These are phyloP conservation scores for Indicator indicator DNA, from an alignment of 2,113 vertebrate genomes.

Conservation along the genomic window DNA sequence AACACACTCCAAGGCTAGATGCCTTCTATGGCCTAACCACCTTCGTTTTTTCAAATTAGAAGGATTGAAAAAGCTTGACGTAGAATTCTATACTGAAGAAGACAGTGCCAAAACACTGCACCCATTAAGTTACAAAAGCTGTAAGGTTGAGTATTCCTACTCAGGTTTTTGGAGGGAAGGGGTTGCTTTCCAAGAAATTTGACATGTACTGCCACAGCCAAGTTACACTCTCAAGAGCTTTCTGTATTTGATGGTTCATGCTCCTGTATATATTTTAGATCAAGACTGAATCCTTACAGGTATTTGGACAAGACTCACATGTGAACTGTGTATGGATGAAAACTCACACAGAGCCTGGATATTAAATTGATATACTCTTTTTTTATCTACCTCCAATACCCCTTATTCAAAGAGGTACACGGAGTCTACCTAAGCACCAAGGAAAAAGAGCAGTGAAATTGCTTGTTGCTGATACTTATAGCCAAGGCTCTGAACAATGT, in stretches of 20 bases:
- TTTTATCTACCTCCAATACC: not conserved
- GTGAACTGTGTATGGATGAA: not conserved
- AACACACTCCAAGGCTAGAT: not conserved
- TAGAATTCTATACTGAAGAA: not conserved
- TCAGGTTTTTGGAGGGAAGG: not conserved
- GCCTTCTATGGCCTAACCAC: not conserved
- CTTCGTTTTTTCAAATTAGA: not conserved
- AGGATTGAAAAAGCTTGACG: not conserved
- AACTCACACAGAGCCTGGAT: not conserved
- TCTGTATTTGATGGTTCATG: not conserved
- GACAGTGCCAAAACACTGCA: not conserved
- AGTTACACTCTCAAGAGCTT: constrained; percentile 2
- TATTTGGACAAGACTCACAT: not conserved
- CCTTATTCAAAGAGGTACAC: not conserved
- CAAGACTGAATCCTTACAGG: not conserved
- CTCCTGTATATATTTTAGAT: not conserved
- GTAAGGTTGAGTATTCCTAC: not conserved
- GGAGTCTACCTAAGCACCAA: not conserved
- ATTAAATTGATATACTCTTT: not conserved
- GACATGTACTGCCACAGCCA: not conserved
- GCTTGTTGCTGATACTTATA: not conserved
- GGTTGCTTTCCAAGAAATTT: constrained; percentile 45
- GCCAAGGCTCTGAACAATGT: not conserved
- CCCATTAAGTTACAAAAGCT: not conserved
- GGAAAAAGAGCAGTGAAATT: not conserved